These are phyloP conservation scores for Austrolebias charrua DNA, from an alignment of 2,797 vertebrate species.

Conservation along the genomic window DNA sequence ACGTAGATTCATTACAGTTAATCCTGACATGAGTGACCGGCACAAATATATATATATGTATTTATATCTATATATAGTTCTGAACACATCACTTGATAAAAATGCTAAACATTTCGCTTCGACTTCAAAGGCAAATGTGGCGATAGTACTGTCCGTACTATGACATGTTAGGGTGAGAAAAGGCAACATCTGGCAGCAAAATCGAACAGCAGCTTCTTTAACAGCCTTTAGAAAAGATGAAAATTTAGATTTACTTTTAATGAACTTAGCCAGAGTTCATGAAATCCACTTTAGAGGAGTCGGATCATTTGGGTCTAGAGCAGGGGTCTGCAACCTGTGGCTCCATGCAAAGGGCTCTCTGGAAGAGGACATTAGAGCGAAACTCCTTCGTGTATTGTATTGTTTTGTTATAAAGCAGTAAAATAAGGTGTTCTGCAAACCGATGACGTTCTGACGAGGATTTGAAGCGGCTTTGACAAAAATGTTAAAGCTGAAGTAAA, in stretches of 20 bases:
- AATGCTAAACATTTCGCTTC: constrained; percentile 67
- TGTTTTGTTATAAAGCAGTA: no score
- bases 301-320: constrained; percentile 13
- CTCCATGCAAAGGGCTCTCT: no score
- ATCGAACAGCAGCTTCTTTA: constrained; percentile 69
- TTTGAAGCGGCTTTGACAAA: no score
- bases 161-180: constrained; percentile 68
- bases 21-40: constrained; percentile 78
- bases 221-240: constrained; percentile 58
- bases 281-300: constrained; percentile 16
- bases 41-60: constrained; percentile 62
- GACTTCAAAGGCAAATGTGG: constrained; percentile 74
- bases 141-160: constrained; percentile 63
- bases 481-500: no score
- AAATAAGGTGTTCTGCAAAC: no score
- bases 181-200: constrained; percentile 69
- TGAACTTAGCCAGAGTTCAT: constrained; percentile 18
- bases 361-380: no score
- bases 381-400: no score
- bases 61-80: constrained; percentile 43
- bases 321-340: no score
- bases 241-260: constrained; percentile 28
- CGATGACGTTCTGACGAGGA: no score
- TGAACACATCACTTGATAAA: constrained; percentile 70
- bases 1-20: constrained; percentile 72